Percentiles rank a stretch among this genome's conserved stretches.
These are phyloP conservation scores for Protaetia brevitarsis DNA, from an alignment of 1,140 invertebrate genomes.

Conservation along the genomic window DNA sequence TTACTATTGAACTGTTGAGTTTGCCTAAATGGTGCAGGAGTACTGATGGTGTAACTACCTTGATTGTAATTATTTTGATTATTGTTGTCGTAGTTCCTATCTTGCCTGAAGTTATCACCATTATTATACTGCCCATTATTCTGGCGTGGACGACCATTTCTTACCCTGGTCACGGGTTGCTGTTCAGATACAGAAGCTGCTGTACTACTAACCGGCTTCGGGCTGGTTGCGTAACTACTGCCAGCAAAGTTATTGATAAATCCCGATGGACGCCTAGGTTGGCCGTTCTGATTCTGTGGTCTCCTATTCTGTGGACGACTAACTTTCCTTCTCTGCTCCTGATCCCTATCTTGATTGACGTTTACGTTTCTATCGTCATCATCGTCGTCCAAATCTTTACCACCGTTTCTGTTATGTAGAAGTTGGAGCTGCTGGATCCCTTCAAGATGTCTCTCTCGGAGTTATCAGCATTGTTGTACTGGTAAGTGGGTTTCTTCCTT, in stretches of 20 bases:
- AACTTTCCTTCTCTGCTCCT: constrained; percentile 45
- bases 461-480: constrained; percentile 40
- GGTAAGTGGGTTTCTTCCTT: not conserved
- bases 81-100: constrained; percentile 24
- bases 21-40: constrained; percentile 44
- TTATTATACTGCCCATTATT: constrained; percentile 36
- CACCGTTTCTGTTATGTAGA: constrained; percentile 62
- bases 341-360: constrained; percentile 44
- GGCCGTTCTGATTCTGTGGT: constrained; percentile 49
- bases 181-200: constrained; percentile 27
- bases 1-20: constrained; percentile 28
- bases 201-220: constrained; percentile 46
- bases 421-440: constrained; percentile 65
- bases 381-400: constrained; percentile 57
- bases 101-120: constrained; percentile 38
- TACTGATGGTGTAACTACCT: constrained; percentile 38
- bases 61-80: constrained; percentile 26
- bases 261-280: constrained; percentile 45
- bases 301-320: constrained; percentile 48
- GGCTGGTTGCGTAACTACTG: constrained; percentile 54
- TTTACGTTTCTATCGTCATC: constrained; percentile 46
- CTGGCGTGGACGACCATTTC: constrained; percentile 33
- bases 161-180: constrained; percentile 36
- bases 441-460: constrained; percentile 55
- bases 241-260: constrained; percentile 51